Evolutionary conservation across 2,888 invertebrate genomes (phyloP).

Genomic region (Cheilosia grossa): DNA sequence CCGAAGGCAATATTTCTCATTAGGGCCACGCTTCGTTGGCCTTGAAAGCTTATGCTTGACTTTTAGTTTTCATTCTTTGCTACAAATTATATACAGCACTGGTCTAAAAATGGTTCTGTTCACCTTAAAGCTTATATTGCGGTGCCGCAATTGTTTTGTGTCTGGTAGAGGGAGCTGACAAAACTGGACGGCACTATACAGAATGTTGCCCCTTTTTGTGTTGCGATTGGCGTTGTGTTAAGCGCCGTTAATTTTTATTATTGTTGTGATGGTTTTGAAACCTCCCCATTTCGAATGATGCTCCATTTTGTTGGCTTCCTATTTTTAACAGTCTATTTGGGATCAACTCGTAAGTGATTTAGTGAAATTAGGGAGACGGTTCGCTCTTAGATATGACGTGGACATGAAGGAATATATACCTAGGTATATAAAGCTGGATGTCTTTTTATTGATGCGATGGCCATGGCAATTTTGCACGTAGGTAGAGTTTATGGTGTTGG

Average conservation of each 20-base stretch:
- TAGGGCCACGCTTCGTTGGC: slow-evolving; percentile 69
- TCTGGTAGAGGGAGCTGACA: neutral
- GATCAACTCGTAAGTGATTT: slow-evolving; percentile 25
- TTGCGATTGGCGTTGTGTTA: slow-evolving; percentile 48
- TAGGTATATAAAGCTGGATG: neutral
- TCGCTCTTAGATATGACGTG: neutral
- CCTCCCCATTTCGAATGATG: slow-evolving; percentile 46
- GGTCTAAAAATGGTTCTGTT: slow-evolving; percentile 51
- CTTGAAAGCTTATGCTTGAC: slow-evolving; percentile 52
- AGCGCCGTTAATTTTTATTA: slow-evolving; percentile 71
- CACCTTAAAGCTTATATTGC: slow-evolving; percentile 50
- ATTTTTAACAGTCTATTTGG: slow-evolving; percentile 35
- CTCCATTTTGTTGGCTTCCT: slow-evolving; percentile 26
- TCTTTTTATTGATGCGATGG: neutral
- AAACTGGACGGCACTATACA: slow-evolving; percentile 39
- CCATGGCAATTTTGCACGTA: neutral
- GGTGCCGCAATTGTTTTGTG: slow-evolving; percentile 2
- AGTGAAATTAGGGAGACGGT: neutral
- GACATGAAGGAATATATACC: neutral
- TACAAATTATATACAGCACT: slow-evolving; percentile 33
- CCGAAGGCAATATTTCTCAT: slow-evolving; percentile 74
- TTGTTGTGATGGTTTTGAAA: slow-evolving; percentile 64
- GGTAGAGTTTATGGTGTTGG: neutral
- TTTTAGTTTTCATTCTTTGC: slow-evolving; percentile 51
- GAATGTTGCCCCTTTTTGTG: slow-evolving; percentile 53